Conservation (phyloP, 2,113 vertebrate species). For the Platichthys flesus region DNA sequence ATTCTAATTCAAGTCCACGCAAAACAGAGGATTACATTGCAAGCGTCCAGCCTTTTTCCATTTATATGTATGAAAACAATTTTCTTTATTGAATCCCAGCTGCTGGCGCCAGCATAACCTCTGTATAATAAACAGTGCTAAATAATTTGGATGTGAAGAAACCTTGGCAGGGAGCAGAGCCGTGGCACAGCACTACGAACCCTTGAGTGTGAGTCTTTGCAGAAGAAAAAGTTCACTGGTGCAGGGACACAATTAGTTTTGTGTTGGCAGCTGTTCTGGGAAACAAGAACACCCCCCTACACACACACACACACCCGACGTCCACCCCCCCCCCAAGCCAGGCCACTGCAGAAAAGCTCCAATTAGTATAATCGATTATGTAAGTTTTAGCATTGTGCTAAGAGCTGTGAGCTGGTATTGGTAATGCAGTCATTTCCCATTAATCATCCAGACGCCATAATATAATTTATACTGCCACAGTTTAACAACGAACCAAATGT, state of each 20-base stretch:
- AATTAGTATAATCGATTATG: too few species aligned
- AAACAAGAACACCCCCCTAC: slow-evolving; percentile 17
- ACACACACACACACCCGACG: too few species aligned
- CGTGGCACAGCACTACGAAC: slow-evolving; percentile 48
- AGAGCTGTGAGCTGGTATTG: background rate
- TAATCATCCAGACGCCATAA: too few species aligned
- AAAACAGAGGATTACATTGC: slow-evolving; percentile 57
- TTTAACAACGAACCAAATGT: too few species aligned
- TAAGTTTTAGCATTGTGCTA: background rate
- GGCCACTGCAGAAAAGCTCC: too few species aligned
- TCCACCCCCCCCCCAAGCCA: background rate
- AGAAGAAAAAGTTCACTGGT: slow-evolving; percentile 38
- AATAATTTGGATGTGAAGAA: slow-evolving; percentile 80
- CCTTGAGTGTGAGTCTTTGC: slow-evolving; percentile 68
- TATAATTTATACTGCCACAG: too few species aligned
- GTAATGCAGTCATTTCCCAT: too few species aligned
- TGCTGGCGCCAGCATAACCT: slow-evolving; percentile 80
- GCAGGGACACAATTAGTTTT: slow-evolving; percentile 36
- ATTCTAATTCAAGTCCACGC: slow-evolving; percentile 64
- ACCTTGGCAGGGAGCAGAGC: slow-evolving; percentile 64
- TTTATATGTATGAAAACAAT: slow-evolving; percentile 74
- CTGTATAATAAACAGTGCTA: slow-evolving; percentile 82
- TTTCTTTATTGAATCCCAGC: slow-evolving; percentile 72
- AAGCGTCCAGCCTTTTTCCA: slow-evolving; percentile 67
- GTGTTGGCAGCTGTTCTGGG: slow-evolving; percentile 37